A percentile compares a stretch with the other conserved stretches of the same genome.
Conservation (phyloP, 37 sponge, comb jelly and placozoan species). For the Bolinopsis microptera region DNA sequence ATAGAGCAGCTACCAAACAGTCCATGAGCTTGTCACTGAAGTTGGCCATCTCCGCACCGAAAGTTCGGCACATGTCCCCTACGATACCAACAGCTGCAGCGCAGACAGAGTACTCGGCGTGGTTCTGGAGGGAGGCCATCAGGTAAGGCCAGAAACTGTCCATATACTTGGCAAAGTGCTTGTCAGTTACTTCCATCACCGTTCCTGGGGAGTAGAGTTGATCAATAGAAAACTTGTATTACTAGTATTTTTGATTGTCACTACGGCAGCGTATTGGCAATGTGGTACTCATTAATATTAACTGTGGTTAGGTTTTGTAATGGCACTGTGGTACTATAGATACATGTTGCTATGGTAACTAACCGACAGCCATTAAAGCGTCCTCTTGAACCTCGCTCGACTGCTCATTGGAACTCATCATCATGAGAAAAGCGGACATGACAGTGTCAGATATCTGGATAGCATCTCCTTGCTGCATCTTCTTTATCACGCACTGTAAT, state of each 20-base stretch:
- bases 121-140: constrained; percentile 73
- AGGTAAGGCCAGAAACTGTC: constrained; percentile 77
- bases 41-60: constrained; percentile 68
- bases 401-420: constrained; percentile 73
- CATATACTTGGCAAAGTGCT: constrained; percentile 83
- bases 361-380: constrained; percentile 89
- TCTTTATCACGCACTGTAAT: constrained; percentile 80
- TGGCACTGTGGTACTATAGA: no score
- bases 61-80: constrained; percentile 87
- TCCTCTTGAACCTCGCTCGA: constrained; percentile 92
- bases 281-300: constrained; percentile 55
- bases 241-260: neutral
- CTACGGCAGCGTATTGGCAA: constrained; percentile 71
- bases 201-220: neutral
- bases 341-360: no score
- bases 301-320: no score
- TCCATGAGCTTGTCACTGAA: constrained; percentile 79
- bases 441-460: constrained; percentile 74
- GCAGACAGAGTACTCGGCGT: constrained; percentile 84
- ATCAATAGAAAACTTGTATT: no score
- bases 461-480: constrained; percentile 78
- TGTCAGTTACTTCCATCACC: constrained; percentile 71
- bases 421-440: constrained; percentile 78
- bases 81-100: constrained; percentile 94
- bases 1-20: constrained; percentile 73